phyloP scores from a whole-genome alignment of 1,140 invertebrate species.

The Onthophagus taurus region DNA sequence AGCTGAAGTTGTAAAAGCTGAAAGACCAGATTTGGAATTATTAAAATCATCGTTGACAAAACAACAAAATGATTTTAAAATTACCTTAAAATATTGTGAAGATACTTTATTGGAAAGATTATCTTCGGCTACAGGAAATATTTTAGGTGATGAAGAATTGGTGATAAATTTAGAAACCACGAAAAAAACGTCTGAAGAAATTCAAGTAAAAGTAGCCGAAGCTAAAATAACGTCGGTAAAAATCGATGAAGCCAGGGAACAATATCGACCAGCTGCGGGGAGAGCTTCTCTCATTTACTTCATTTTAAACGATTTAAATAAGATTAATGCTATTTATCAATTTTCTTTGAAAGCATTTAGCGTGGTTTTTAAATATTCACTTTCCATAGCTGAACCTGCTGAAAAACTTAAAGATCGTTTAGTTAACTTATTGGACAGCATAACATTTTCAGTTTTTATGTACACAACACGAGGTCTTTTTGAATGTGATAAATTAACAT shows the following conservation, averaged over 20 bases:
- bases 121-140: slow-evolving; percentile 81
- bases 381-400: slow-evolving; percentile 55
- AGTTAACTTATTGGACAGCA: slow-evolving; percentile 72
- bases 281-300: slow-evolving; percentile 89
- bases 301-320: slow-evolving; percentile 84
- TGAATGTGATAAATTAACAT: slow-evolving; percentile 88
- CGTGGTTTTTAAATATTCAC: slow-evolving; percentile 84
- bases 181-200: slow-evolving; percentile 85
- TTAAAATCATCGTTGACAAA: slow-evolving; percentile 58
- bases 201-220: slow-evolving; percentile 75
- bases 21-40: slow-evolving; percentile 83
- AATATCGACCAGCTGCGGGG: slow-evolving; percentile 76
- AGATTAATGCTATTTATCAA: slow-evolving; percentile 94
- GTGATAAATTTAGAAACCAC: slow-evolving; percentile 91
- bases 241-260: slow-evolving; percentile 85
- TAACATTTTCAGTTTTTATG: slow-evolving; percentile 76
- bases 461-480: slow-evolving; percentile 88
- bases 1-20: slow-evolving; percentile 87
- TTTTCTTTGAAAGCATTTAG: slow-evolving; percentile 94
- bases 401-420: slow-evolving; percentile 67
- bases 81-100: slow-evolving; percentile 81
- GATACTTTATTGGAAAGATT: slow-evolving; percentile 78
- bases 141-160: slow-evolving; percentile 79
- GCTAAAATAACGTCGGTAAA: slow-evolving; percentile 75
- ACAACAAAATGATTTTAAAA: slow-evolving; percentile 93